These are phyloP conservation scores for Xiphias gladius DNA, from an alignment of 2,113 vertebrate genomes.

Conservation along the genomic window DNA sequence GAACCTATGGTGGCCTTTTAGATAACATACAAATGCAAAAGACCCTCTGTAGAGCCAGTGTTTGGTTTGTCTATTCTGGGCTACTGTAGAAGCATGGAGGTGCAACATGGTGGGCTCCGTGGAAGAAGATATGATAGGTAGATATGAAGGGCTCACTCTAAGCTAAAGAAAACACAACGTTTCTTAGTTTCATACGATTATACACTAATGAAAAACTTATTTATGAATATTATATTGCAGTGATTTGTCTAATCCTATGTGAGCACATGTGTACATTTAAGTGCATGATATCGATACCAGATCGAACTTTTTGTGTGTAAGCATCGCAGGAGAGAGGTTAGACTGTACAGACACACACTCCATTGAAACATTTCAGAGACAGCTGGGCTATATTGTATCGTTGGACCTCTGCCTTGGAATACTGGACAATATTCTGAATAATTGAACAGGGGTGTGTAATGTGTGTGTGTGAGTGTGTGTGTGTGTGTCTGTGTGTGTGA, in stretches of 20 bases:
- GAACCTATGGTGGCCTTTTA: no score
- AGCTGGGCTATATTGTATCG: conserved; percentile 31
- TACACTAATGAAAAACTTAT: no score
- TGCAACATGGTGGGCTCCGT: no score
- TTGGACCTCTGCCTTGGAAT: conserved; percentile 14
- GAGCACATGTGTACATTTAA: conserved; percentile 18
- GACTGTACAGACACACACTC: neutral
- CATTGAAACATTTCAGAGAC: conserved; percentile 21
- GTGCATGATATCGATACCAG: conserved; percentile 30
- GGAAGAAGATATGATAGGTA: no score
- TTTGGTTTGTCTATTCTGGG: no score
- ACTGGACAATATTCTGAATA: conserved; percentile 16
- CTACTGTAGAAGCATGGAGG: no score
- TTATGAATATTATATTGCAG: neutral
- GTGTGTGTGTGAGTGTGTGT: conserved; percentile 2
- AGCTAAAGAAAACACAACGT: no score
- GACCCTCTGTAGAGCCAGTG: no score
- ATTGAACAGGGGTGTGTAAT: conserved; percentile 10
- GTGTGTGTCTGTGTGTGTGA: neutral
- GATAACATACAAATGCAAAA: no score
- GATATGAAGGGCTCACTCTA: no score
- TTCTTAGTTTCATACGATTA: no score
- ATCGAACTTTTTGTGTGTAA: conserved; percentile 17
- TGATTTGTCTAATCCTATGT: conserved; percentile 32
- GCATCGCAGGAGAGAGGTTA: neutral